phyloP scores from a whole-genome alignment of 2,113 vertebrate genomes.

The Stegostoma tigrinum region DNA sequence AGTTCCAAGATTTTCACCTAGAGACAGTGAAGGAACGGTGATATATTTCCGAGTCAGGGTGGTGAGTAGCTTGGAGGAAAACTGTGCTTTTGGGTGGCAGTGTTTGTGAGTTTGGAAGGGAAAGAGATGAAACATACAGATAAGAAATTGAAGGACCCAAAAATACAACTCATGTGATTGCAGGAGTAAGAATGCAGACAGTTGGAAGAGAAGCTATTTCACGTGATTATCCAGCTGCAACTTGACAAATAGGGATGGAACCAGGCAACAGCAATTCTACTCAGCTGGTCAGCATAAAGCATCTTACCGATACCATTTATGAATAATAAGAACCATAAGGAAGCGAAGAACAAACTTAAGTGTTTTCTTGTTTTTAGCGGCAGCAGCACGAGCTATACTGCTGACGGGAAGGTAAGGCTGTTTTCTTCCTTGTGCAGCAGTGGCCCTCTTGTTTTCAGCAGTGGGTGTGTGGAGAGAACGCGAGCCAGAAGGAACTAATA shows the following conservation, averaged over 20 bases:
- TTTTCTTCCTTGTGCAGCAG: too few relatives aligned
- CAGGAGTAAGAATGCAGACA: neutral
- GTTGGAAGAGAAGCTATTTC: neutral
- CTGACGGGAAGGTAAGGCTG: too few relatives aligned
- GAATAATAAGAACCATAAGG: neutral
- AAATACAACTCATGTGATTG: neutral
- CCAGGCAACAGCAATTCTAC: neutral
- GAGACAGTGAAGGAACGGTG: too few relatives aligned
- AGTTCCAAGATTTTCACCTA: too few relatives aligned
- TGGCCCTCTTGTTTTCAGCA: too few relatives aligned
- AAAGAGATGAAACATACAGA: neutral
- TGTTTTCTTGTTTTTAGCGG: neutral
- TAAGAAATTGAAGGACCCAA: neutral
- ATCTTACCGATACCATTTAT: neutral
- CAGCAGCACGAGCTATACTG: too few relatives aligned
- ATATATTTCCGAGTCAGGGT: too few relatives aligned
- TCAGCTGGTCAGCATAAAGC: neutral
- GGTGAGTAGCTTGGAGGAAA: too few relatives aligned
- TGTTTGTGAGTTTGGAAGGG: too few relatives aligned
- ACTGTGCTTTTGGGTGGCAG: too few relatives aligned
- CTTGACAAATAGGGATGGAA: neutral
- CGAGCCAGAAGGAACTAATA: too few relatives aligned
- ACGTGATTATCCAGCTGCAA: neutral
- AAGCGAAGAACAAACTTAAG: neutral
- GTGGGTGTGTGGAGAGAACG: too few relatives aligned